Percentiles rank a stretch among this genome's conserved stretches.
Conservation (phyloP, 2,113 vertebrate species). For the Cyphomyrus discorhynchus region DNA sequence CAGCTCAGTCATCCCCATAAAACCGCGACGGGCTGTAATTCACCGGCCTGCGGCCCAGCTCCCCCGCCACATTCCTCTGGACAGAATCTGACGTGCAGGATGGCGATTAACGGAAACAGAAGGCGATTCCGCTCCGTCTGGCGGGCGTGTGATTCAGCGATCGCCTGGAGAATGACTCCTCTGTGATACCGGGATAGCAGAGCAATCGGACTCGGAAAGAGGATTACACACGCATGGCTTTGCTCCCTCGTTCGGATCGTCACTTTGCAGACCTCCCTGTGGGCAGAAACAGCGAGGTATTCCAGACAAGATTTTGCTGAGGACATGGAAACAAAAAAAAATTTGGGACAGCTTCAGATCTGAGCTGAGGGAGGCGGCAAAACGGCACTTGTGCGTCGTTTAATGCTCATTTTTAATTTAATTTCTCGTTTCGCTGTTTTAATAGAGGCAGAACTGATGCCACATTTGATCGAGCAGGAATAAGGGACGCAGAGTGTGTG, state of each 20-base stretch:
- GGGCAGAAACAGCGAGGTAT: not conserved
- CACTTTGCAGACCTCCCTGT: not conserved
- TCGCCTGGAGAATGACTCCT: slow-evolving; percentile 39
- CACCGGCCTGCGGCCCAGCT: not conserved
- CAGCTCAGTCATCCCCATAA: not conserved
- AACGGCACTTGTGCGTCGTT: not conserved
- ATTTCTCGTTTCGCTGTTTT: not conserved
- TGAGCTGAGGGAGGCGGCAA: not conserved
- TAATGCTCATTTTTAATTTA: not conserved
- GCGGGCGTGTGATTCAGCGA: slow-evolving; percentile 19
- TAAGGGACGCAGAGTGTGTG: not conserved
- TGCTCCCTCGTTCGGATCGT: not conserved
- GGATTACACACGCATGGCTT: slow-evolving; percentile 36
- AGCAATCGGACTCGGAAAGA: slow-evolving; percentile 37
- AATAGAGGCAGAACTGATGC: not conserved
- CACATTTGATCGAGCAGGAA: not conserved
- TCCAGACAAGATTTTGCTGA: not conserved
- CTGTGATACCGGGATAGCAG: slow-evolving; percentile 45
- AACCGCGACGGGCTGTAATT: not conserved
- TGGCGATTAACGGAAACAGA: not conserved
- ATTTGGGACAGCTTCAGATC: not conserved
- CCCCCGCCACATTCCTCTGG: not conserved
- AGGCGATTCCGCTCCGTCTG: slow-evolving; percentile 20
- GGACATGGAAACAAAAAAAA: not conserved
- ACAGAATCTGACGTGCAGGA: not conserved